Base-by-base conservation (phyloP, 2,113 vertebrate genomes). In the Donacobius atricapilla region DNA sequence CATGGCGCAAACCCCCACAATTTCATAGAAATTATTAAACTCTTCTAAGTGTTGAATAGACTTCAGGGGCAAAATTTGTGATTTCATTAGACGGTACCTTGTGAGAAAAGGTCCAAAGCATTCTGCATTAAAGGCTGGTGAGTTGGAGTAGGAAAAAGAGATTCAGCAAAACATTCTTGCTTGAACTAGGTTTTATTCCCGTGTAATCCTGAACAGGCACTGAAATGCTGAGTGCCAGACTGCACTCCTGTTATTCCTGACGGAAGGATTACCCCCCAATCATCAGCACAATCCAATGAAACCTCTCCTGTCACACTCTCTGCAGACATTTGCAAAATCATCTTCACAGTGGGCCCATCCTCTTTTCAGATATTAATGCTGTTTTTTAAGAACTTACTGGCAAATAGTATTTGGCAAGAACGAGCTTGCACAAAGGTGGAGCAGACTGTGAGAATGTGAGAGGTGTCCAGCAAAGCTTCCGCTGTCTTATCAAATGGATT, bases 231-330 rank as follows among this genome's bases (percentile, higher is more conserved):
- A 31, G 22, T 25, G 30, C 35, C 33, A n/a, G 40, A 2, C 16
- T 69, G 44, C 30, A 31, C 21, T 39, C 70, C 7, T 3, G 1
- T 20, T 40, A 37, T 19, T 86, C 65, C 64, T 25, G 28, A 33
- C 1, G 2, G 51, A 24, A 57, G 24, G 14, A 30, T 23, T 30
- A 20, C 6, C 14, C 20, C 1, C 12, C n/a, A 1, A 0, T 7
- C 28, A 28, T 4, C 0, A 0, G 2, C 40, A 8, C 2, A 0
- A 11, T 45, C 35, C 37, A 1, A 6, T 27, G 58, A 33, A 8
- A 48, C 56, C n/a, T 83, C 30, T 22, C 18, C 4, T 23, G 10
- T n/a, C 35, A 13, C 15, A 7, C 51, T 39, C 1, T 16, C 76
- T 42, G 68, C 22, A 48, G 78, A 6, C 23, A 9, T 14, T 16